Base-by-base conservation (phyloP, 1,140 invertebrate species). In the Hypsibius dujardini region DNA sequence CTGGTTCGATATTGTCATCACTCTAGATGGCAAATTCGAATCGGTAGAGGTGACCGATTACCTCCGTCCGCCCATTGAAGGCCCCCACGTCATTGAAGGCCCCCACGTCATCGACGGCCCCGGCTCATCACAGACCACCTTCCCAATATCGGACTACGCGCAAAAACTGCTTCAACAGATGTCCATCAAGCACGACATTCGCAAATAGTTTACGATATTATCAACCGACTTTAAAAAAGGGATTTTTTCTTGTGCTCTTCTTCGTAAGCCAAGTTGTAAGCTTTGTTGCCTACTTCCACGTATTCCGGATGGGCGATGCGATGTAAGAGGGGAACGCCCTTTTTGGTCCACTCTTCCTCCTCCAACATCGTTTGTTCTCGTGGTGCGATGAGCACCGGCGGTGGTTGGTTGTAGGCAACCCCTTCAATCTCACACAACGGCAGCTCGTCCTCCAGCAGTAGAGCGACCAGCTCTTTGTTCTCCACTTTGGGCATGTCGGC, bases 371-470 rank as follows among this genome's bases (percentile, higher is more conserved):
- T 56, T 56, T 56, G 50, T 42, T 67, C 62, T 67, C 42, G 7
- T 42, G 62, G 3, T 3, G 7, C 42, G 3, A 67, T 7, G 12
- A 14, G 42, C 42, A 42, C 42, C 42, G 62, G 62, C 7, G 3
- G 7, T n/a, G 50, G 50, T 42, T 7, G 7, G 42, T 67, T 70
- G 47, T 77, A 77, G 47, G 75, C 71, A 70, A 76, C 69, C 7
- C 76, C 76, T 56, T 73, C 59, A 12, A 76, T 70, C 1, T 47
- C 46, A 28, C 76, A 46, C 1, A 73, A 67, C 12, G 76, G 76
- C 28, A 72, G 72, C 14, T 71, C 28, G 62, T 77, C 76, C 72
- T 77, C 76, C 2, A 77, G 72, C 47, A 73, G 40, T 40, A 77
- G 73, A 71, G 73, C 75, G 1, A 75, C 70, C 3, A 77, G 72